Evolutionary conservation across 2,113 vertebrate species (phyloP).

Genomic region (Chinchilla lanigera): DNA sequence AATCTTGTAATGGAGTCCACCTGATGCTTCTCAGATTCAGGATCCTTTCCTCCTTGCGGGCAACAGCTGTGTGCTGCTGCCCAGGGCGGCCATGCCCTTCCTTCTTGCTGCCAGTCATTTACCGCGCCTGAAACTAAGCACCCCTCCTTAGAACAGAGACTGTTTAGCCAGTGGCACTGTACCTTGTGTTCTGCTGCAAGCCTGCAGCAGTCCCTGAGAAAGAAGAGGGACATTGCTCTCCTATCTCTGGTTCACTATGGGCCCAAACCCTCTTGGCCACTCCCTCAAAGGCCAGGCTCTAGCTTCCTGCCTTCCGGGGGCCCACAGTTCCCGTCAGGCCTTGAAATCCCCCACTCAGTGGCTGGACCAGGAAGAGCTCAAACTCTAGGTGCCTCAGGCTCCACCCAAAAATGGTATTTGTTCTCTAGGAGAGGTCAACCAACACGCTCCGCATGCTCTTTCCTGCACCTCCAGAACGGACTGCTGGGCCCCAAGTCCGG

Average conservation of each 20-base stretch:
- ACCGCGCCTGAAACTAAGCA: background rate
- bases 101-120: background rate
- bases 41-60: background rate
- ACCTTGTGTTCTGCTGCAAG: background rate
- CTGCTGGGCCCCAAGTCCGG: background rate
- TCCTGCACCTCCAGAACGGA: background rate
- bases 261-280: background rate
- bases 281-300: background rate
- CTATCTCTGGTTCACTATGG: background rate
- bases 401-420: background rate
- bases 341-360: background rate
- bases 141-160: background rate
- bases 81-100: background rate
- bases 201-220: background rate
- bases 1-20: background rate
- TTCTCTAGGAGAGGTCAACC: background rate
- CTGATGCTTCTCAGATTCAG: background rate
- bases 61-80: background rate
- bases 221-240: background rate
- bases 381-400: background rate
- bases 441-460: background rate
- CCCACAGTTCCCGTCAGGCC: background rate
- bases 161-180: background rate
- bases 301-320: background rate
- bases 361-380: background rate